Evolutionary conservation across 2,797 vertebrate species (phyloP).

Genomic region (Cyprinodon diabolis): DNA sequence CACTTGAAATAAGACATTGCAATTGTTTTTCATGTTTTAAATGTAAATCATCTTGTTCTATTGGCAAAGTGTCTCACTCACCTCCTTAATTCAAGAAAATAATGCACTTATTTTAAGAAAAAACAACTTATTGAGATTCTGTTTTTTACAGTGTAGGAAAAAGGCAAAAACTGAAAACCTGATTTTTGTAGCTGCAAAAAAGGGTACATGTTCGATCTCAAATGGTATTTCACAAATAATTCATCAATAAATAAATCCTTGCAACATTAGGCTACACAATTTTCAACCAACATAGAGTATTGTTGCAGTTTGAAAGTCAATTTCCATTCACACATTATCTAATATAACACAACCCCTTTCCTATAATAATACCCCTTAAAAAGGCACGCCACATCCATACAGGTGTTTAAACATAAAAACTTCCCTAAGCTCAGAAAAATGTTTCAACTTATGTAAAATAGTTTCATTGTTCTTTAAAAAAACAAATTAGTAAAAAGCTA

Average conservation of each 20-base stretch:
- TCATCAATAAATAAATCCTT: not conserved
- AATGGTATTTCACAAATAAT: not conserved
- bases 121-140: no score
- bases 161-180: not conserved
- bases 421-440: not conserved
- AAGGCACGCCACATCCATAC: not conserved
- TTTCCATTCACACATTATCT: conserved; percentile 43
- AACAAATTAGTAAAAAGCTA: not conserved
- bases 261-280: not conserved
- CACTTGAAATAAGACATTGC: no score
- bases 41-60: no score
- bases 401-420: not conserved
- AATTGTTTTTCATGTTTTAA: no score
- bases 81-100: no score
- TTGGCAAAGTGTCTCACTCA: no score
- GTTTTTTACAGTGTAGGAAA: no score
- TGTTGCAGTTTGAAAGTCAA: conserved; percentile 11
- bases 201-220: not conserved
- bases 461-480: not conserved
- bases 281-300: not conserved
- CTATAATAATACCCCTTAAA: not conserved
- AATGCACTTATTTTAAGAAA: no score
- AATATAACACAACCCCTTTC: conserved; percentile 26
- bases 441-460: not conserved
- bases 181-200: not conserved